Evolutionary conservation across 2,888 invertebrate species (phyloP), one percentile per base, ranked within the genome.

Genomic region (Sesamia inferens): DNA sequence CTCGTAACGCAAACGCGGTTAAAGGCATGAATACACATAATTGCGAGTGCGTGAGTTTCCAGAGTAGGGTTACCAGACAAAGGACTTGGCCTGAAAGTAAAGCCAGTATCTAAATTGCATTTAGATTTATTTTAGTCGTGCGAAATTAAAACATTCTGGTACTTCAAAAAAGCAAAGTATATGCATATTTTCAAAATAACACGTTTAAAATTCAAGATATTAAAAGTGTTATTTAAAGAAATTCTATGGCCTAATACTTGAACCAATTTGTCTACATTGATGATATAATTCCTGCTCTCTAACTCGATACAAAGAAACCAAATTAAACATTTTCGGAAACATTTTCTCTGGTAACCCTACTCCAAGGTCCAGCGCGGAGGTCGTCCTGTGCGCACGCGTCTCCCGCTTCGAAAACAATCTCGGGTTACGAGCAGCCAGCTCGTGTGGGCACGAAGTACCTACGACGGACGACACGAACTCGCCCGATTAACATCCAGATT

Each of bases 361-460:
- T 88, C 90, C 95, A 94, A 94, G 95, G 94, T 92, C 94, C 91
- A 90, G 87, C 86, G 88, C 91, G 90, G 94, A 95, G 94, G 95
- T 94, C 95, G 94, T 91, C 90, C 89, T 81, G 89, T 79, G 92
- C 92, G 93, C 93, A 93, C 93, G 94, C 94, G 94, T 91, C 92
- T 88, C 90, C 86, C 88, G 87, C 89, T 90, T 91, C 83, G 87
- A 94, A 94, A 94, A 94, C 93, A 94, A 91, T 94, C 92, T 95
- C 95, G 86, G 90, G 92, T 95, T 95, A 93, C 94, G 86, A 87
- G 81, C 85, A 85, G 81, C 84, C 68, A 82, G 84, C 85, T 89
- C 89, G 84, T 89, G 88, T 85, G 89, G 79, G 87, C 89, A 87
- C 83, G 87, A 82, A 85, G 81, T 85, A 87, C 81, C 57, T 65